Evolutionary conservation across 2,888 invertebrate genomes (phyloP), one percentile per base, ranked within the genome.

Genomic region (Hypomecis punctinalis): DNA sequence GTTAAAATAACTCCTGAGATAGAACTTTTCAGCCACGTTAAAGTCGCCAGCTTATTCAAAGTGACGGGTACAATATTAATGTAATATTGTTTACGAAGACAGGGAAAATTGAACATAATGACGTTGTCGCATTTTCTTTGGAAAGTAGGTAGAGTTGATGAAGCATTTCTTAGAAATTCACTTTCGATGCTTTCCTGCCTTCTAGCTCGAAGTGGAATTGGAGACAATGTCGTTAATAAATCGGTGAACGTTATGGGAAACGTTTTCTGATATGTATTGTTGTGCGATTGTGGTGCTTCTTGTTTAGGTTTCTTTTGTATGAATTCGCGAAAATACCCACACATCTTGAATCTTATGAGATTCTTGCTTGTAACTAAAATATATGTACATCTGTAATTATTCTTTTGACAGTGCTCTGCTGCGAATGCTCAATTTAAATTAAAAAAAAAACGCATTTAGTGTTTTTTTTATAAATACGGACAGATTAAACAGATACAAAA

Each of bases 81-180:
- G 60, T 70, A 66, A 72, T 70, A 63, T 68, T 68, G 66, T 72
- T 71, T 75, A 70, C 67, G 63, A 59, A 68, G 69, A 69, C 60
- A 51, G 64, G 64, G 76, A 76, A 77, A 78, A 79, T 75, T 74
- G 66, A 71, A 72, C 70, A 67, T 77, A 73, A 80, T 77, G 66
- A 68, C 74, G 77, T 75, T 70, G 78, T 74, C 79, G 76, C 76
- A 83, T 86, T 86, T 85, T 88, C 85, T 84, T 76, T 80, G 79
- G 86, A 87, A 88, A 89, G 86, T 84, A 71, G 83, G 84, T 74
- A 80, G 70, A 52, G 51, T 69, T 77, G 77, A 81, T 83, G 82
- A 81, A 76, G 78, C 76, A 71, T 72, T 81, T 82, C 83, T 80
- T 74, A 78, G 81, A 81, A 81, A 82, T 80, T 83, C 77, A 77